Conservation (phyloP, 2,888 invertebrate genomes). For the Cheilosia grossa region DNA sequence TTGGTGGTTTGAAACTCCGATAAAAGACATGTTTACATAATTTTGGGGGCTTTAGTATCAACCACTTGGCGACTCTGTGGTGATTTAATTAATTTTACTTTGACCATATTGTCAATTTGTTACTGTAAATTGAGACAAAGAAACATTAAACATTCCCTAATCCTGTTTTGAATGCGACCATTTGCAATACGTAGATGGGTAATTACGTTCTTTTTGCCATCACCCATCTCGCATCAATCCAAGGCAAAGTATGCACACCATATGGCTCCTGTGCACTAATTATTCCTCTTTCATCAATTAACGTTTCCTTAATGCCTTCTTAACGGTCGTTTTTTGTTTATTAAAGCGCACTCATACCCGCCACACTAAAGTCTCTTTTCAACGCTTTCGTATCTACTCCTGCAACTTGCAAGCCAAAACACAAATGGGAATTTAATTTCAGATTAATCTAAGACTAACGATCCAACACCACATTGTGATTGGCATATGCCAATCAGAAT, state of each 20-base stretch:
- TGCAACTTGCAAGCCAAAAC: slow-evolving; percentile 18
- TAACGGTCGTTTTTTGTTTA: slow-evolving; percentile 43
- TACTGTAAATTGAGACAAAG: not conserved
- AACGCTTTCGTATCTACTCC: not conserved
- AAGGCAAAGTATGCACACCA: slow-evolving; percentile 45
- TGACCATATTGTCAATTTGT: not conserved
- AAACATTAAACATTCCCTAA: not conserved
- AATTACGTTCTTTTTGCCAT: slow-evolving; percentile 28
- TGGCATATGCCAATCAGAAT: slow-evolving; percentile 70
- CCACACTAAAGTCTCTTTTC: slow-evolving; percentile 8
- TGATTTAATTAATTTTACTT: not conserved
- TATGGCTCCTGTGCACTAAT: slow-evolving; percentile 57
- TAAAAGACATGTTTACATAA: no score
- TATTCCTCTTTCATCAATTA: slow-evolving; percentile 61
- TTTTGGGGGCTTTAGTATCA: no score
- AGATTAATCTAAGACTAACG: slow-evolving; percentile 69
- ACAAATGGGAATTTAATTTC: slow-evolving; percentile 70
- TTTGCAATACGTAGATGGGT: slow-evolving; percentile 5
- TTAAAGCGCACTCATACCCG: slow-evolving; percentile 3
- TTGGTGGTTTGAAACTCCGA: no score
- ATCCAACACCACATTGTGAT: slow-evolving; percentile 72
- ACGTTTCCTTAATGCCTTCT: slow-evolving; percentile 66
- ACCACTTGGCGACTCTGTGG: not conserved
- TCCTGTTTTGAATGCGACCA: not conserved
- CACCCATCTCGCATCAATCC: slow-evolving; percentile 9